Conservation (phyloP, 2,797 vertebrate genomes). For the Thripadectes ignobilis region DNA sequence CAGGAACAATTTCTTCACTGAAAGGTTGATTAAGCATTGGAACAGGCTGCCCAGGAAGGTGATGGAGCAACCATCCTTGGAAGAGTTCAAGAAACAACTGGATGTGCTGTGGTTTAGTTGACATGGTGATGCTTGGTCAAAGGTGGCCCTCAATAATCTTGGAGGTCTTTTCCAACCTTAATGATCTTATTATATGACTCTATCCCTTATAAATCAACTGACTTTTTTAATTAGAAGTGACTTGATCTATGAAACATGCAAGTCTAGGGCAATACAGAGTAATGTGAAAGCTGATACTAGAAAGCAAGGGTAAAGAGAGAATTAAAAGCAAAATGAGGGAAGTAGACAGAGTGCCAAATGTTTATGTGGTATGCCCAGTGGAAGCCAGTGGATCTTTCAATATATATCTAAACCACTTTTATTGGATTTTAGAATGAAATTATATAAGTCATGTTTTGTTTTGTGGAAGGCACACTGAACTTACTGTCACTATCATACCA, state of each 20-base stretch:
- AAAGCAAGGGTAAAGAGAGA: constrained; percentile 37
- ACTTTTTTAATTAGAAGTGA: constrained; percentile 6
- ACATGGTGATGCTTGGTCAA: not conserved
- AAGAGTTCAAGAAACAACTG: not conserved
- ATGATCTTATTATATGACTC: not conserved
- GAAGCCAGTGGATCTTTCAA: constrained; percentile 20
- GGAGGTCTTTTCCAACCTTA: not conserved
- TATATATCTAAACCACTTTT: constrained; percentile 3
- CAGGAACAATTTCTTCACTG: not conserved
- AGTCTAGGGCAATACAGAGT: constrained; percentile 33
- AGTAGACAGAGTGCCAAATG: constrained; percentile 52
- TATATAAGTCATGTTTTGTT: not conserved
- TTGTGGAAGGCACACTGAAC: not conserved
- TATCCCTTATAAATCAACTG: constrained; percentile 33
- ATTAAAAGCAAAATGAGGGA: constrained; percentile 63
- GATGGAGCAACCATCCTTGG: too few species aligned
- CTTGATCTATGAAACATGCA: constrained; percentile 41
- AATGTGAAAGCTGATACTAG: constrained; percentile 64
- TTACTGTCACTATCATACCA: not conserved
- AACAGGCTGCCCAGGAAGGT: not conserved
- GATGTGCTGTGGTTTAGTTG: accelerated
- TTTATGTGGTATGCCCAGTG: not conserved
- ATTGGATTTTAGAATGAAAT: constrained; percentile 46
- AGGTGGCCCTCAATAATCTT: not conserved
- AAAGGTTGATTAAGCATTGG: not conserved